phyloP scores from a whole-genome alignment of 2,888 invertebrate genomes.

The Drosophila demipolita region DNA sequence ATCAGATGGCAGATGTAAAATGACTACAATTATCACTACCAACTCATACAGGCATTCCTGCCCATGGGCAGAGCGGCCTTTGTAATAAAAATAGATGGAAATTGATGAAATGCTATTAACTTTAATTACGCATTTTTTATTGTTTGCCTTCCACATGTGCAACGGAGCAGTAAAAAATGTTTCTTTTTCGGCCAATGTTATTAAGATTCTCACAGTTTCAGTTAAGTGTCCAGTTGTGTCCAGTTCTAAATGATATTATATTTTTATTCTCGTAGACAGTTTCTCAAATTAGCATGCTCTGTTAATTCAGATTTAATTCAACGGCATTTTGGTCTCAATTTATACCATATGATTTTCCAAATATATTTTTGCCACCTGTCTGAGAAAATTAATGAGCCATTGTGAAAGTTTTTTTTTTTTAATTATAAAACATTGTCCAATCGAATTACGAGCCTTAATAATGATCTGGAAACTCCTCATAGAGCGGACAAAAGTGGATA shows the following conservation, averaged over 20 bases:
- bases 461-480: conserved; percentile 40
- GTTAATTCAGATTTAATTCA: background rate
- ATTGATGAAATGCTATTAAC: conserved; percentile 30
- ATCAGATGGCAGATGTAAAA: conserved; percentile 21
- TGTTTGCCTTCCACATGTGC: conserved; percentile 7
- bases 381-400: background rate
- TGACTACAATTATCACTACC: conserved; percentile 8
- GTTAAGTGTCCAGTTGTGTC: background rate
- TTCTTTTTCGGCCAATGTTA: background rate
- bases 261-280: background rate
- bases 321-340: background rate
- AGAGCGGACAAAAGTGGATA: conserved; percentile 35
- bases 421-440: conserved; percentile 1
- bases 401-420: conserved; percentile 12
- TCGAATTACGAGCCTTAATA: conserved; percentile 11
- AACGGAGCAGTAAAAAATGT: conserved; percentile 8
- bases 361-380: background rate
- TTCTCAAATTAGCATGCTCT: background rate
- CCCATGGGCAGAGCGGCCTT: conserved; percentile 18
- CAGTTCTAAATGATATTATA: background rate
- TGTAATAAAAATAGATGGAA: conserved; percentile 39
- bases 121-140: conserved; percentile 14
- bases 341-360: background rate
- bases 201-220: conserved; percentile 10
- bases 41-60: conserved; percentile 5